Percentiles rank a stretch among this genome's conserved stretches.
phyloP scores from a whole-genome alignment of 2,113 vertebrate genomes.

The Plestiodon gilberti region DNA sequence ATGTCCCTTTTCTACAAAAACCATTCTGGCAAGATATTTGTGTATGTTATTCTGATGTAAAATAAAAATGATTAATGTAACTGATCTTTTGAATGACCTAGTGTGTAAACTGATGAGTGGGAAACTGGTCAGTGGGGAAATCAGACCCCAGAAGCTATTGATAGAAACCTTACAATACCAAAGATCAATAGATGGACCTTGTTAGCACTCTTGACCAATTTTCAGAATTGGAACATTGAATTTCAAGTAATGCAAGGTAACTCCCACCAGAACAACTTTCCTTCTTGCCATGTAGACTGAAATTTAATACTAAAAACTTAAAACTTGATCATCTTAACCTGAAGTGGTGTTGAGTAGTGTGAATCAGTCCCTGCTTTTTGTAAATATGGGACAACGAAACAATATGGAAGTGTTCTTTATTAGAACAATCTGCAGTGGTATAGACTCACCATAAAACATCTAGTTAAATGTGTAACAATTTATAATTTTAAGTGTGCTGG shows the following conservation, averaged over 20 bases:
- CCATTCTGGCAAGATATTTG: not conserved
- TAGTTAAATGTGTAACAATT: not conserved
- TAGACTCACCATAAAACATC: not conserved
- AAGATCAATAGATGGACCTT: not conserved
- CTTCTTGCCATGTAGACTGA: slow-evolving; percentile 8
- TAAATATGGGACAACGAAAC: not conserved
- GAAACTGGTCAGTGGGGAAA: slow-evolving; percentile 7
- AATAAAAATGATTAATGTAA: not conserved
- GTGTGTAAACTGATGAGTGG: not conserved
- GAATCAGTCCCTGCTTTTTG: not conserved
- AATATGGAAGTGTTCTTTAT: not conserved
- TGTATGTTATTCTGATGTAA: slow-evolving; percentile 9
- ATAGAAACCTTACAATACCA: not conserved
- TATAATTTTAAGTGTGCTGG: too few species aligned
- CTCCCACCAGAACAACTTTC: not conserved
- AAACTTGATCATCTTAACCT: not conserved
- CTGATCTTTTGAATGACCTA: not conserved
- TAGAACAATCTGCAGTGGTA: not conserved
- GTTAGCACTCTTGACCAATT: not conserved
- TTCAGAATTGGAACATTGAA: slow-evolving; percentile 1
- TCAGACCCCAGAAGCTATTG: not conserved
- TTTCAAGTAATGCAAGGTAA: not conserved
- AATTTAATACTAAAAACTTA: not conserved
- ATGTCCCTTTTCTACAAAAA: slow-evolving; percentile 1
- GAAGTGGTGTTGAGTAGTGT: not conserved